Base-by-base conservation (phyloP, 2,113 vertebrate species). In the Coregonus clupeaformis region DNA sequence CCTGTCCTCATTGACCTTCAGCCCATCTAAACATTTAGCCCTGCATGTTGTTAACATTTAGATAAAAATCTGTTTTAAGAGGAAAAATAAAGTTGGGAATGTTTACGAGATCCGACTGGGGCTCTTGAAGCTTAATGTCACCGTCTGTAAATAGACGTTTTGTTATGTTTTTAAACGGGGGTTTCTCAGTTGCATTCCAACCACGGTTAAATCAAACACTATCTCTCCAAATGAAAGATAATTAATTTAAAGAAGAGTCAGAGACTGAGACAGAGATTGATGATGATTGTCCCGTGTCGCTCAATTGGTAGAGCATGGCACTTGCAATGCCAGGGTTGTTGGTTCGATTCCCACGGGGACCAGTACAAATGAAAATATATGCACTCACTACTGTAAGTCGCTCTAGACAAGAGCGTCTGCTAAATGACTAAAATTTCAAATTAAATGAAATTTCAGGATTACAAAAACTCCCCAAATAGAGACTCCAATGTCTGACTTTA, bases 21-120 rank as follows among this genome's bases (percentile, higher is more conserved):
- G 9, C 36, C 69, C 79, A 76, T 89, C 82, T 86, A 91, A 94
- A 94, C 89, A 92, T 91, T 92, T 90, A 88, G 77, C 69, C 85
- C 63, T 77, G 82, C 69, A 71, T 79, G 73, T 87, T 83, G 85
- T 89, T 90, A 90, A 91, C 84, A 84, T 89, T 91, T 87, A 89
- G 87, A 92, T 89, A 86, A 77, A 83, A 89, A 92, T 91, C 82
- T 87, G 74, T 81, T 67, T 30, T 5, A 87, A 76, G 80, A 84
- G 86, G 86, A 86, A 89, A 80, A 88, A 89, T 87, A 79, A 87
- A 77, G 83, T 87, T 85, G 79, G 88, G 84, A 90, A 89, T 90
- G 90, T 93, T 92, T 91, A 91, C 71, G 72, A 82, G 80, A 84
- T 16, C 13, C 2, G 42, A 52, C 71, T 9, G 18, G 79, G 78